Evolutionary conservation across 2,888 invertebrate species (phyloP).

Genomic region (Noctuana brunneofusca): DNA sequence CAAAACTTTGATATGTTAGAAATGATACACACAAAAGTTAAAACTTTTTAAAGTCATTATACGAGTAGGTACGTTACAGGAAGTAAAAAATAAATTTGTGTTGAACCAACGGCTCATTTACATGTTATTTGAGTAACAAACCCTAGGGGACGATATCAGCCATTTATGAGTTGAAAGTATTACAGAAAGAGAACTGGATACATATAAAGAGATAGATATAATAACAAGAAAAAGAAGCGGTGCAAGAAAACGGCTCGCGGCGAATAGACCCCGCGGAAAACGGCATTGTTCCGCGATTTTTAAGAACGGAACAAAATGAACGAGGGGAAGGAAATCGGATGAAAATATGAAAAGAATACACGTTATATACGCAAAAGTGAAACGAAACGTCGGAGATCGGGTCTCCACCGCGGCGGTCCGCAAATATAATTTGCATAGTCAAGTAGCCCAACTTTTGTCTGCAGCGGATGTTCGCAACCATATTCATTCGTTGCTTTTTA

Average conservation of each 20-base stretch:
- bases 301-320: slow-evolving; percentile 79
- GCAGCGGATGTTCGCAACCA: slow-evolving; percentile 80
- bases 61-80: slow-evolving; percentile 6
- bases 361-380: slow-evolving; percentile 76
- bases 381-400: slow-evolving; percentile 80
- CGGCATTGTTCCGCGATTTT: slow-evolving; percentile 80
- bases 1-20: not conserved
- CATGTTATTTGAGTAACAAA: slow-evolving; percentile 80
- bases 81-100: slow-evolving; percentile 64
- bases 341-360: slow-evolving; percentile 83
- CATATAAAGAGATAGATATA: slow-evolving; percentile 76
- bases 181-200: slow-evolving; percentile 80
- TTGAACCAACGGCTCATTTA: slow-evolving; percentile 67
- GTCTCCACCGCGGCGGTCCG: slow-evolving; percentile 78
- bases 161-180: slow-evolving; percentile 82
- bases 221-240: slow-evolving; percentile 76
- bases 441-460: slow-evolving; percentile 82
- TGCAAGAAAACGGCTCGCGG: slow-evolving; percentile 79
- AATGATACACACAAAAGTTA: not conserved
- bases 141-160: slow-evolving; percentile 80
- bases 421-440: slow-evolving; percentile 84
- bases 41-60: slow-evolving; percentile 8
- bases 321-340: slow-evolving; percentile 82
- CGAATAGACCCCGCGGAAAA: slow-evolving; percentile 76
- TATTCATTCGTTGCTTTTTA: slow-evolving; percentile 81